Conservation (phyloP, 2,113 vertebrate genomes). For the Microtus montanus region DNA sequence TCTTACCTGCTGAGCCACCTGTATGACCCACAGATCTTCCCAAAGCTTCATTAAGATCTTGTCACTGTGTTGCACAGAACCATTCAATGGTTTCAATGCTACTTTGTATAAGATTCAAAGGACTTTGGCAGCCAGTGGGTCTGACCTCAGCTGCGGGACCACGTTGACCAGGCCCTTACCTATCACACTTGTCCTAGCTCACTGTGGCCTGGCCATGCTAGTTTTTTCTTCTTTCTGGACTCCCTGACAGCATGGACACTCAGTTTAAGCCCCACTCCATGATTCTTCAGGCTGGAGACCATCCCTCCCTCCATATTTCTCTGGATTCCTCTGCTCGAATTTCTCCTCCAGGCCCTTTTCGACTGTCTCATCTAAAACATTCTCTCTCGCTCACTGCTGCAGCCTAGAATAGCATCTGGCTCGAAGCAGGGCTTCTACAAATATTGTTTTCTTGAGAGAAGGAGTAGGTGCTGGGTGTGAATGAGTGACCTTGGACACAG, state of each 20-base stretch:
- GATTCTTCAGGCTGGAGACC: background rate
- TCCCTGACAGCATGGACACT: background rate
- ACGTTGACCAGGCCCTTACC: too few relatives aligned
- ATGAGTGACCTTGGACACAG: background rate
- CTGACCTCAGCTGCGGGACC: too few relatives aligned
- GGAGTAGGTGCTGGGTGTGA: background rate
- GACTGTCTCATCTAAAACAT: background rate
- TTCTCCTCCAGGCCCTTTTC: background rate
- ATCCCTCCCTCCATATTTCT: background rate
- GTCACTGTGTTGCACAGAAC: background rate
- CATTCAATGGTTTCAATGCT: background rate
- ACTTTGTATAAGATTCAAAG: background rate
- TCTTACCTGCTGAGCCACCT: background rate
- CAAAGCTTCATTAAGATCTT: background rate
- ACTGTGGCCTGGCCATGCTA: background rate
- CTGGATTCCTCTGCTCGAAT: background rate
- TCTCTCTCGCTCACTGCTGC: background rate
- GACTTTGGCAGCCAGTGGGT: background rate
- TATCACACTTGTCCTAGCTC: accelerated
- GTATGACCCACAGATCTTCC: background rate
- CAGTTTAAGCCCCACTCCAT: too few relatives aligned
- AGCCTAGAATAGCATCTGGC: background rate
- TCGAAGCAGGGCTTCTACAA: background rate
- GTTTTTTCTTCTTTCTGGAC: background rate
- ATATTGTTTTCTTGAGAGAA: background rate